These are phyloP conservation scores for Tethea ocularis DNA, from an alignment of 2,888 invertebrate species.

Conservation along the genomic window DNA sequence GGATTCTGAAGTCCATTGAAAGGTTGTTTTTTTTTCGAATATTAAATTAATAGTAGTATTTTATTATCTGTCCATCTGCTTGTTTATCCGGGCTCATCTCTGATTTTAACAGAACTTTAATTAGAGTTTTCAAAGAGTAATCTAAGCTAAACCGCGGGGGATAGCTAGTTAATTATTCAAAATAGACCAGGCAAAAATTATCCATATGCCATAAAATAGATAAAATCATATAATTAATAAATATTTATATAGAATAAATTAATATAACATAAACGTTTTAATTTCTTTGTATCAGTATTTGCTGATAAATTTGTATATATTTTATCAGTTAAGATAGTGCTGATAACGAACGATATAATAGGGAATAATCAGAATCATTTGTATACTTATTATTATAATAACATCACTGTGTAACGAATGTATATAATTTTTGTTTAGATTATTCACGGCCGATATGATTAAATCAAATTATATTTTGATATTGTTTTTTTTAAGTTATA, in stretches of 20 bases:
- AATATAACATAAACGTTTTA: background rate
- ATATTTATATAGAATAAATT: too few relatives aligned
- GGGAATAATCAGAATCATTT: conserved; percentile 19
- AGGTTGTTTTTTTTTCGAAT: background rate
- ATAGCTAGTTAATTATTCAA: too few relatives aligned
- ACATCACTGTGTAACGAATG: conserved; percentile 17
- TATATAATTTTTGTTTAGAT: conserved; percentile 7
- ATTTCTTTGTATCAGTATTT: background rate
- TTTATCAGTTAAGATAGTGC: conserved; percentile 47
- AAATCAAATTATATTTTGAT: conserved; percentile 13
- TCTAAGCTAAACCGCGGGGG: too few relatives aligned
- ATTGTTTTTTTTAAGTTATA: conserved; percentile 30
- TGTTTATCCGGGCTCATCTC: too few relatives aligned
- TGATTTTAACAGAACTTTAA: too few relatives aligned
- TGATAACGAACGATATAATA: conserved; percentile 14
- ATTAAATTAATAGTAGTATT: too few relatives aligned
- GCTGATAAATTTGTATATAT: background rate
- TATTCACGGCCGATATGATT: conserved; percentile 23
- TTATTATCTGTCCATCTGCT: too few relatives aligned
- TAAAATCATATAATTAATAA: too few relatives aligned
- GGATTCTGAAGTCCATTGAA: background rate
- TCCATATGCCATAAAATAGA: too few relatives aligned
- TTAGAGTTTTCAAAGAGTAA: too few relatives aligned
- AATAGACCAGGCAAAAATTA: too few relatives aligned
- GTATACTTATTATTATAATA: conserved; percentile 42